Evolutionary conservation across 2,113 vertebrate species (phyloP), one percentile per base, ranked within the genome.

Genomic region (Fregetta grallaria): DNA sequence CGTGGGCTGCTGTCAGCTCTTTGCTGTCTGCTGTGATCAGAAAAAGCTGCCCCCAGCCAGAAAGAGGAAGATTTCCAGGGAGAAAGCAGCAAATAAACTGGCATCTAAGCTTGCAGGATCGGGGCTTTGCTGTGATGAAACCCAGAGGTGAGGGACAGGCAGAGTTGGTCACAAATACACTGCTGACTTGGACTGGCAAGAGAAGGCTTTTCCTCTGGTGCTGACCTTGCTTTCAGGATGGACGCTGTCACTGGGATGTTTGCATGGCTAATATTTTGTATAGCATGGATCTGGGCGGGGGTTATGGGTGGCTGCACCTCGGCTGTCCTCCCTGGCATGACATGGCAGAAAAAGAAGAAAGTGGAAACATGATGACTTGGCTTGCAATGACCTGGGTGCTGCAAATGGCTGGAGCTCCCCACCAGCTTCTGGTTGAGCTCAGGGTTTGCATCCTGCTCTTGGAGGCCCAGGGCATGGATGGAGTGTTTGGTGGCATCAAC

Each of bases 121-220:
- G 61, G 56, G 30, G 47, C 68, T 15, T 22, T 32, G 59, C 56
- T 72, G 65, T 17, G 30, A 36, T 1, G 4, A 86, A 83, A 63
- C 38, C 38, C 72, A 75, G 52, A 19, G 42, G 47, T 16, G 7
- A 74, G 36, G 58, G 50, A 58, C 3, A 15, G 65, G 55, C 45
- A 71, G 76, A 30, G 52, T 0, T 73, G 42, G 13, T 17, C 2
- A 3, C 55, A 68, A 71, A 78, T n/a, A 27, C 0, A 1, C 38
- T 82, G 75, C 86, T 90, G 82, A 14, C 38, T 13, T 7, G 36
- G 38, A 7, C n/a, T 32, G 71, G 34, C 22, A 40, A 36, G 49
- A 52, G 49, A 73, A 82, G 40, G 56, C 29, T 77, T 74, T 30
- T 84, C 29, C 34, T 59, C 38, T 6, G 3, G 38, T 59, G 42